A percentile compares a stretch with the other conserved stretches of the same genome.
These are phyloP conservation scores for Augiades crinisus DNA, from an alignment of 2,888 invertebrate species.

Conservation along the genomic window DNA sequence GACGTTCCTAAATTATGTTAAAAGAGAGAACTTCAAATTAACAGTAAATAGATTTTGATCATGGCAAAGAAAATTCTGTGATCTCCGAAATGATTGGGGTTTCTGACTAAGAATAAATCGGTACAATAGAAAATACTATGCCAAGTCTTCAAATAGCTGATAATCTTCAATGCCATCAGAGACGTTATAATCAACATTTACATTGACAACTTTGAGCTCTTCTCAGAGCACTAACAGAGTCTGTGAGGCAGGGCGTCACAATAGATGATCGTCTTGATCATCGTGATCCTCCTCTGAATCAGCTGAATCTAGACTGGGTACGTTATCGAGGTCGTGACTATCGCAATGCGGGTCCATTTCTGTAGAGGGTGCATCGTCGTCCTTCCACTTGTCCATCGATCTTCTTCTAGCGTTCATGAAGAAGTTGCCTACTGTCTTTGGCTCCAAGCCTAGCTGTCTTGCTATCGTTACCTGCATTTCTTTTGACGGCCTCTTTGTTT, in stretches of 20 bases:
- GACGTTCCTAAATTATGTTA: too few relatives aligned
- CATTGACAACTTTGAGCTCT: constrained; percentile 48
- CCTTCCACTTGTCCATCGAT: constrained; percentile 99
- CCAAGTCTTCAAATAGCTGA: background rate
- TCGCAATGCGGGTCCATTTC: constrained; percentile 79
- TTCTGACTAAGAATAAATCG: too few relatives aligned
- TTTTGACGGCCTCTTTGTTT: constrained; percentile 99
- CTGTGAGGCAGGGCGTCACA: constrained; percentile 75
- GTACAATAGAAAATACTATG: background rate
- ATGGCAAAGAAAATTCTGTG: too few relatives aligned
- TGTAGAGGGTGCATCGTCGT: constrained; percentile 89
- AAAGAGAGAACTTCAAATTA: too few relatives aligned
- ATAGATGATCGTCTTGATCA: constrained; percentile 71
- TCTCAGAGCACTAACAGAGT: constrained; percentile 74
- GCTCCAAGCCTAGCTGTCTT: constrained; percentile 96
- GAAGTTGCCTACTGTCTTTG: constrained; percentile 99
- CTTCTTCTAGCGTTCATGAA: constrained; percentile 99
- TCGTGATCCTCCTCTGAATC: constrained; percentile 74
- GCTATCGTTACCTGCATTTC: constrained; percentile 99
- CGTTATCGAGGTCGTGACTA: constrained; percentile 72
- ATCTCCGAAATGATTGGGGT: too few relatives aligned
- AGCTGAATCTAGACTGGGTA: constrained; percentile 66
- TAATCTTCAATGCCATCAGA: constrained; percentile 7
- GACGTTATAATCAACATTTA: background rate
- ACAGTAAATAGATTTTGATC: too few relatives aligned